Base-by-base conservation (phyloP, 2,888 invertebrate genomes). In the Blomia tropicalis region DNA sequence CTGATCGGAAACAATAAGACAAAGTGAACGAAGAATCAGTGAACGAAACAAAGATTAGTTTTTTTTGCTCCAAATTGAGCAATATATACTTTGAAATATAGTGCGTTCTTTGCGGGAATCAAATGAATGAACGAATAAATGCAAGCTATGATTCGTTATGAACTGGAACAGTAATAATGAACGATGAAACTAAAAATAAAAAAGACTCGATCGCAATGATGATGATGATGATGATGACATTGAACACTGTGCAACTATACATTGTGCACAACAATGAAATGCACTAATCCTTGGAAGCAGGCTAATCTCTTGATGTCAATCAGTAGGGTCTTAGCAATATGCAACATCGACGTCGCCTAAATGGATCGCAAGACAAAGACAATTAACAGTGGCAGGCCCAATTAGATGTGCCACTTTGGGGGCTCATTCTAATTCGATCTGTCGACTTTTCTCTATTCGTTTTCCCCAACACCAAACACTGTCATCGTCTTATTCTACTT, bases 371-470 rank as follows among this genome's bases (percentile, higher is more conserved):
- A 27, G 27, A n/a, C 7, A 47, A n/a, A 11, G 51, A 47, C 51
- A 47, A 47, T 47, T 47, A 47, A 47, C 51, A 47, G 7, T 47
- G 51, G 22, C 51, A 47, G 51, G 27, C 22, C n/a, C 51, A 47
- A 27, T 47, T 47, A 47, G 51, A 47, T 47, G 51, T 27, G 51
- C 51, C 14, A 7, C n/a, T 47, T n/a, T n/a, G n/a, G n/a, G n/a
- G 51, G 51, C 27, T 47, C 51, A n/a, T 22, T 47, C n/a, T 47
- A 47, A 47, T 47, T 47, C 51, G 51, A 47, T 47, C 51, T 22
- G 36, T 36, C 36, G 36, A 36, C 7, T 36, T 36, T 7, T 7
- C 36, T n/a, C n/a, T n/a, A n/a, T n/a, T n/a, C n/a, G n/a, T n/a
- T n/a, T n/a, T n/a, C n/a, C n/a, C n/a, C n/a, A n/a, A n/a, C n/a